Evolutionary conservation across 2,797 vertebrate genomes (phyloP), one percentile per base, ranked within the genome.

Genomic region (Buceros bicornis): DNA sequence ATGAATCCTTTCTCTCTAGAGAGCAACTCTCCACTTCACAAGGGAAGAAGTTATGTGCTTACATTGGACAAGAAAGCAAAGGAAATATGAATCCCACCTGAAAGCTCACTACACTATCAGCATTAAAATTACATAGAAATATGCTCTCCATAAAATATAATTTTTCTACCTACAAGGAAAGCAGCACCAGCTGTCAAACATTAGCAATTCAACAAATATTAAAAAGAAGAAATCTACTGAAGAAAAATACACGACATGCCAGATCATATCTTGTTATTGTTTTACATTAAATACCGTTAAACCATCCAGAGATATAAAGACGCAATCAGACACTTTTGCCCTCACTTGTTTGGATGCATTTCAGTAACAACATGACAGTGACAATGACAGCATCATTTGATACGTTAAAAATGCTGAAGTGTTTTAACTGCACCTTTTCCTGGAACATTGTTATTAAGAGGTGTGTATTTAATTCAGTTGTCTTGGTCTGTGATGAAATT

Each of bases 161-260:
- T n/a, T 83, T 76, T 86, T 71, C 21, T 82, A 21, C 28, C 66
- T 78, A 7, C 3, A 19, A 57, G 9, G 24, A 8, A 84, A 82
- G 16, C 4, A 69, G 10, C n/a, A 50, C 17, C 5, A 4, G 6
- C 56, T 85, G 16, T 77, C 7, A 80, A 54, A 47, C 1, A 12
- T 5, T 40, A 82, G 4, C 8, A 76, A 65, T 29, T 70, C 11
- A 70, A 53, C 4, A 86, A 58, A 50, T 25, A 42, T 51, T 42
- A 15, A 40, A 6, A n/a, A 57, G 78, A 8, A 19, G 20, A 12
- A 47, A 62, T 20, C 10, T 53, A 22, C 29, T 53, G 21, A 73
- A 74, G 21, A 64, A 73, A 31, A 64, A 11, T 28, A 73, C 6
- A 45, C 21, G 17, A 31, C 0, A 0, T 20, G 22, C 10, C 7